These are phyloP conservation scores for Thalassarche chlororhynchos DNA, from an alignment of 2,113 vertebrate genomes.

Conservation along the genomic window DNA sequence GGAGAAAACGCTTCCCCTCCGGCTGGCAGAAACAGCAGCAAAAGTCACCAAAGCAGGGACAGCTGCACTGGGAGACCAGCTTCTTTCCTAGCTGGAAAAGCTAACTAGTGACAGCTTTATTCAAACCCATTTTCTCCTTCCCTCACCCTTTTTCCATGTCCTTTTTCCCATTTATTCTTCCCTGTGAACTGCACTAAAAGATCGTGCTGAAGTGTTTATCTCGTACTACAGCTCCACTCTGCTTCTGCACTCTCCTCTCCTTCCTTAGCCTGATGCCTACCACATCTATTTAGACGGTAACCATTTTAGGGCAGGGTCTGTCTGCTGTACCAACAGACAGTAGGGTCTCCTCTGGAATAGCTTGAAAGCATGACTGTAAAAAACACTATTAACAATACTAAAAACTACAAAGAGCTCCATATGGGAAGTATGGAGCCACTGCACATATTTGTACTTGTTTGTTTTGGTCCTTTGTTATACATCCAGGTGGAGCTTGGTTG, in stretches of 20 bases:
- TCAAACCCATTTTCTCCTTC: neutral
- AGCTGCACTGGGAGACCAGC: neutral
- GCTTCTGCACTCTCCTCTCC: neutral
- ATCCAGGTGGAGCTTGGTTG: neutral
- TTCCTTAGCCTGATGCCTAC: neutral
- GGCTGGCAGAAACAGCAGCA: neutral
- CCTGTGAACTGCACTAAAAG: neutral
- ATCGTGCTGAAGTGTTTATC: neutral
- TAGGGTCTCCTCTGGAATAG: neutral
- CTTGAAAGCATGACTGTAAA: neutral
- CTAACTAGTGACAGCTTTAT: neutral
- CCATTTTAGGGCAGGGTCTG: neutral
- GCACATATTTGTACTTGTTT: constrained; percentile 22
- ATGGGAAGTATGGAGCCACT: neutral
- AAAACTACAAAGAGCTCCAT: constrained; percentile 7
- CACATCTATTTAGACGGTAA: neutral
- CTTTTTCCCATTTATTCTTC: neutral
- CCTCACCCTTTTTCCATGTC: neutral
- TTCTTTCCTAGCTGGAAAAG: neutral
- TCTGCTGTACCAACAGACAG: neutral
- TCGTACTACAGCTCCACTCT: neutral
- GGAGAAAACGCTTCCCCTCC: neutral
- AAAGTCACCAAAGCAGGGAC: neutral
- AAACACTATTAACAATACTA: neutral
- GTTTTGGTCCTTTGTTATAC: constrained; percentile 26